Evolutionary conservation across 2,888 invertebrate species (phyloP), one percentile per base, ranked within the genome.

Genomic region (Bellardia bayeri): DNA sequence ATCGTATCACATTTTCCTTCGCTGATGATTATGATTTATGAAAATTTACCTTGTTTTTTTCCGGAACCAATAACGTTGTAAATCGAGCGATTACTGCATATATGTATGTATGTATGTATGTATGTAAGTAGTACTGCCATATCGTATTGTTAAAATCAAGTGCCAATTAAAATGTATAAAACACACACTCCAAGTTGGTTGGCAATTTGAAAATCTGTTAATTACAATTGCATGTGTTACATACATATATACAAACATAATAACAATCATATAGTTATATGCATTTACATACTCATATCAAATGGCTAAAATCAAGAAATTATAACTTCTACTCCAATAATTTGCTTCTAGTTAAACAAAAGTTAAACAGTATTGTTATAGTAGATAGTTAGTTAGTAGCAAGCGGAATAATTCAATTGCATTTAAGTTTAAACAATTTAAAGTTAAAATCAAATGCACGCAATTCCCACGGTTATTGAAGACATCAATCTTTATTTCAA

Each of bases 381-480:
- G 5, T 3, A n/a, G n/a, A n/a, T n/a, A 71, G 23, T 13, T 72
- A 61, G 30, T 23, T 37, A 51, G 9, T 61, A 11, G 5, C 51
- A 71, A 54, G 13, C 45, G 2, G n/a, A 45, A 56, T 64, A 45
- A 63, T 63, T 78, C 23, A 76, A 64, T 54, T 69, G 13, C 23
- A 23, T 23, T 23, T 23, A n/a, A 23, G 37, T 49, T 54, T 54
- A 37, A 69, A 69, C 66, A 23, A 80, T 56, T 80, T 54, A 63
- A 80, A 63, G 37, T 45, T 8, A 42, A 75, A 63, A 68, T 63
- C 14, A 74, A 85, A 80, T 74, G 4, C 66, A 68, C 33, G 14
- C 45, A 69, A 64, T 89, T 89, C 88, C 85, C 89, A 89, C 89
- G 89, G 71, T 85, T 87, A 87, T 89, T 82, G 83, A 61, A 86